Conservation (phyloP, 2,797 vertebrate species). For the Neopelma chrysocephalum region DNA sequence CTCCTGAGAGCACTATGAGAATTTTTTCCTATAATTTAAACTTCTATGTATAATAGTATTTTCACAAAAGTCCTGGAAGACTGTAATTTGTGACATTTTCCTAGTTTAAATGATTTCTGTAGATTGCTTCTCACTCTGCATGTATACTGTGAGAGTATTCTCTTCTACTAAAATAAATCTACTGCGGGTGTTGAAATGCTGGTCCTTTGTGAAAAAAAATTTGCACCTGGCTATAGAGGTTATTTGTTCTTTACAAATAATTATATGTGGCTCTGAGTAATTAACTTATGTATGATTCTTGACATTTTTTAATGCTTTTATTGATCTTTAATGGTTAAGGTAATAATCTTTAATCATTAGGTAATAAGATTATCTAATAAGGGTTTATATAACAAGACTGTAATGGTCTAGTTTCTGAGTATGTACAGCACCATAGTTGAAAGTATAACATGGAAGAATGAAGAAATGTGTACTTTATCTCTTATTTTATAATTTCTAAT, state of each 20-base stretch:
- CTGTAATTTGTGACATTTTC: background rate
- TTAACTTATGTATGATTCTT: background rate
- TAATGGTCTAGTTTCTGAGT: background rate
- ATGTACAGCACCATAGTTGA: background rate
- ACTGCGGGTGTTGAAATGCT: background rate
- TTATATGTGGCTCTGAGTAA: background rate
- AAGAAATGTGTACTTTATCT: background rate
- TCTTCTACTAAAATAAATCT: background rate
- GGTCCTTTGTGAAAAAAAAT: background rate
- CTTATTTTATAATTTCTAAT: background rate
- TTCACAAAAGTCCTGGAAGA: background rate
- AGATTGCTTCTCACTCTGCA: background rate
- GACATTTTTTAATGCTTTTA: background rate
- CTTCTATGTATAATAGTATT: background rate
- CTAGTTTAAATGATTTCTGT: background rate
- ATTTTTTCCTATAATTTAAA: background rate
- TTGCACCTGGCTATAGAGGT: background rate
- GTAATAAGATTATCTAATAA: background rate
- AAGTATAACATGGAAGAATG: background rate
- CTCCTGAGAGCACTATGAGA: background rate
- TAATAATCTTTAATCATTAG: background rate
- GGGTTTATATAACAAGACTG: background rate
- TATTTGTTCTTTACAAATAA: background rate
- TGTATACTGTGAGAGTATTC: background rate
- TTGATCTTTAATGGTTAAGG: background rate